Percentiles rank a stretch among this genome's conserved stretches.
phyloP scores from a whole-genome alignment of 2,797 vertebrate species.

The Glossophaga mutica region DNA sequence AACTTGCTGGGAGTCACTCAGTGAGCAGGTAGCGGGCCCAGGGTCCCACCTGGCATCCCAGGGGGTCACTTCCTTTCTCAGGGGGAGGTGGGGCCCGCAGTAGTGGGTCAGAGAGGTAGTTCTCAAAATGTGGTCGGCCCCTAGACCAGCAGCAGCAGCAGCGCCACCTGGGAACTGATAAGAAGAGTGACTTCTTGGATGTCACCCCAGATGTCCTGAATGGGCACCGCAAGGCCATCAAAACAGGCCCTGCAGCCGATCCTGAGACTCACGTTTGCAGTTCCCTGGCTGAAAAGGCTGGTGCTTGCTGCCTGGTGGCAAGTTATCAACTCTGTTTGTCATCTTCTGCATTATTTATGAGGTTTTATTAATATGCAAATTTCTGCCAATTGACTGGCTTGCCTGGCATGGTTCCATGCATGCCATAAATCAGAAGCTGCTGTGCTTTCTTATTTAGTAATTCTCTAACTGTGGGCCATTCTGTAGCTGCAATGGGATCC shows the following conservation, averaged over 20 bases:
- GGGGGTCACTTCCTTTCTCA: neutral
- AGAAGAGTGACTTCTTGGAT: neutral
- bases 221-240: neutral
- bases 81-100: neutral
- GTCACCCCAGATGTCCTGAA: neutral
- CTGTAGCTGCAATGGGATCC: neutral
- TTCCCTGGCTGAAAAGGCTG: neutral
- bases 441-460: slow-evolving; percentile 46
- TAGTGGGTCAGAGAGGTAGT: neutral
- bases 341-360: slow-evolving; percentile 58
- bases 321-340: neutral
- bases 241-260: neutral
- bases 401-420: neutral
- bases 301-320: neutral
- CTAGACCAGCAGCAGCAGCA: neutral
- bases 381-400: slow-evolving; percentile 50
- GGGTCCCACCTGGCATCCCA: too few species aligned
- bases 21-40: neutral
- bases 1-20: neutral
- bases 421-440: slow-evolving; percentile 5
- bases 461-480: slow-evolving; percentile 13
- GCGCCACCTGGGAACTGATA: neutral
- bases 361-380: slow-evolving; percentile 68
- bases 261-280: neutral
- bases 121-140: neutral